Conservation (phyloP, 2,888 invertebrate species). For the Drosophila crucigera region DNA sequence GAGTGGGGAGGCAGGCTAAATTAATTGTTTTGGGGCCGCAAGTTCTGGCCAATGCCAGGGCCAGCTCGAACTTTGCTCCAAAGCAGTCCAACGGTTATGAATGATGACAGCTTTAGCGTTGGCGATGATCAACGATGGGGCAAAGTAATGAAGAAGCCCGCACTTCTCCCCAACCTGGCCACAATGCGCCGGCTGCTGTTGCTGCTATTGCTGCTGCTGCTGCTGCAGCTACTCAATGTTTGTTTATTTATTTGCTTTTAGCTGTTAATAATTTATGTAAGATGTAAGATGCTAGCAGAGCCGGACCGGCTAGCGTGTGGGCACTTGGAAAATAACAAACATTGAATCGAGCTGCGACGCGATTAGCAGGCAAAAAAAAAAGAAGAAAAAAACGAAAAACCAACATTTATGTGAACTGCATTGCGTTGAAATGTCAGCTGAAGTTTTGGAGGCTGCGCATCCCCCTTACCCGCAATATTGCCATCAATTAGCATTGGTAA, state of each 20-base stretch:
- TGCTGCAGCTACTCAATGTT: slow-evolving; percentile 54
- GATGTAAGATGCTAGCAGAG: slow-evolving; percentile 32
- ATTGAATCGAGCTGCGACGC: slow-evolving; percentile 43
- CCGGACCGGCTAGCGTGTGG: slow-evolving; percentile 68
- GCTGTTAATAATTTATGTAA: slow-evolving; percentile 82
- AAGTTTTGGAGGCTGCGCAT: not conserved
- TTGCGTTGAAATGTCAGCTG: slow-evolving; percentile 34
- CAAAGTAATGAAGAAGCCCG: slow-evolving; percentile 21
- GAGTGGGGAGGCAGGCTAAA: slow-evolving; percentile 30
- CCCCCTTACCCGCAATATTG: slow-evolving; percentile 29
- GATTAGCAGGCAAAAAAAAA: slow-evolving; percentile 48
- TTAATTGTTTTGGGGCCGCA: slow-evolving; percentile 57
- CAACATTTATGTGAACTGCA: slow-evolving; percentile 30
- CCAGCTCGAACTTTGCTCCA: slow-evolving; percentile 35
- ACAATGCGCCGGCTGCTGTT: slow-evolving; percentile 5
- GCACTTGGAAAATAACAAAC: slow-evolving; percentile 79
- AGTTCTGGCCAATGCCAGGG: slow-evolving; percentile 60
- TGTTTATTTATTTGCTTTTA: slow-evolving; percentile 79
- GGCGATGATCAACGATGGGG: slow-evolving; percentile 74
- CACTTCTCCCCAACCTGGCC: not conserved
- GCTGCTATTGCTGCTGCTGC: slow-evolving; percentile 1
- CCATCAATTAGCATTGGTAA: slow-evolving; percentile 78
- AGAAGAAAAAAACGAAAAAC: not conserved
- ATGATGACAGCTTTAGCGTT: slow-evolving; percentile 77
- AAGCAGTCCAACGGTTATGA: slow-evolving; percentile 32